Base-by-base conservation (phyloP, 2,797 vertebrate species). In the Buceros bicornis region DNA sequence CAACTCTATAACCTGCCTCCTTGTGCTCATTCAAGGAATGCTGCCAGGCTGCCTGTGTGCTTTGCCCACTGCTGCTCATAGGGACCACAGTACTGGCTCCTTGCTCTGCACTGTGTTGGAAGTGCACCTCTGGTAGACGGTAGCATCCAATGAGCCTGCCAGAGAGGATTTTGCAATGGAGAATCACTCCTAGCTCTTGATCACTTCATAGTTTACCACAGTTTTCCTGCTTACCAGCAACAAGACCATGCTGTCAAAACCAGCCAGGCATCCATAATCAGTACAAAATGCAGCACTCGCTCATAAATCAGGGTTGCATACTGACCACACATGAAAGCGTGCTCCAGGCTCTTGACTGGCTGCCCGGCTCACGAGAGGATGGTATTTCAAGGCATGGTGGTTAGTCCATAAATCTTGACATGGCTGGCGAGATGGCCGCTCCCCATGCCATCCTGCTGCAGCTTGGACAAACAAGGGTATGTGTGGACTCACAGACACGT, bases 1-100 rank as follows among this genome's bases (percentile, higher is more conserved):
- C 71, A 93, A 31, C 69, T 74, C 64, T 72, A 60, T 78, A 96
- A 62, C 92, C 69, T 93, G 77, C 11, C 8, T 74, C 50, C 82
- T 87, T 95, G 94, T 83, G 35, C 51, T 93, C 33, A 5, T 16
- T 57, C 40, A 20, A 67, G 85, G 82, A 74, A 72, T 3, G 7
- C 71, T 93, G 87, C 93, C 97, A 94, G 89, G 45, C 47, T 47
- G 93, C 51, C 66, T 72, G 78, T 79, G 96, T 95, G 88, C 73
- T 86, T 93, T 97, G 96, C 83, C 80, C 82, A 33, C 25, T 33
- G 89, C 83, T 92, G 95, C 80, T 94, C 37, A 1, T 35, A 25
- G 37, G 74, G 57, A 74, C 24, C 50, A 74, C 70, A 74, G 69
- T 26, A 13, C 86, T 76, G 81, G 67, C 80, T 95, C 56, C 91